Evolutionary conservation across 2,888 invertebrate species (phyloP), one percentile per base, ranked within the genome.

Genomic region (Epinotia nisella): DNA sequence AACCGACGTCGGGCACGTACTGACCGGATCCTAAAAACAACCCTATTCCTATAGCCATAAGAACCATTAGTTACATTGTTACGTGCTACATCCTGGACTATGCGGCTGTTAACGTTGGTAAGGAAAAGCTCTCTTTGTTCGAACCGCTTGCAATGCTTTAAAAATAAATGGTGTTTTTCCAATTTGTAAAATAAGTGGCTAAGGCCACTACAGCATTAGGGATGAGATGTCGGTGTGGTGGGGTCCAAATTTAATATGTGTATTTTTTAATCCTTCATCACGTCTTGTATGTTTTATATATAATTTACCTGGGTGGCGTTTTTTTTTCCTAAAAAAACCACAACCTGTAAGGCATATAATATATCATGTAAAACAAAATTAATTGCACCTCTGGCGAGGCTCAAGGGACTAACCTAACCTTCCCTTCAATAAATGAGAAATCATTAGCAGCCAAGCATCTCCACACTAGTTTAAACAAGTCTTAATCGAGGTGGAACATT

Each of bases 401-500:
- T 35, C 60, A n/a, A 13, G 59, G 58, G 51, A 49, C 35, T n/a
- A n/a, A n/a, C 10, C n/a, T 10, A n/a, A n/a, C 10, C 71, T 17
- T 29, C 45, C 39, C 49, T 72, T 35, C 9, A 49, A 24, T 56
- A 67, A 72, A 72, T 56, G 72, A 45, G 55, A 45, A 35, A 71
- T 58, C 71, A 55, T 61, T 45, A 71, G 19, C 70, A 17, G 1
- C 65, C n/a, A 59, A 53, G 66, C 15, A 51, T 29, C 59, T 61
- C 49, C 29, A 17, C 29, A 45, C 56, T 67, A 67, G 67, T 71
- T 71, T 60, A 60, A 71, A 67, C 55, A 35, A 67, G 61, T 67
- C 24, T 51, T 59, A 71, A 67, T 71, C 49, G 56, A 19, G 62
- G 24, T 41, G 66, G 67, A 67, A 67, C 45, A 68, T 68, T 45